These are phyloP conservation scores for Argya squamiceps DNA, from an alignment of 2,797 vertebrate genomes.

Conservation along the genomic window DNA sequence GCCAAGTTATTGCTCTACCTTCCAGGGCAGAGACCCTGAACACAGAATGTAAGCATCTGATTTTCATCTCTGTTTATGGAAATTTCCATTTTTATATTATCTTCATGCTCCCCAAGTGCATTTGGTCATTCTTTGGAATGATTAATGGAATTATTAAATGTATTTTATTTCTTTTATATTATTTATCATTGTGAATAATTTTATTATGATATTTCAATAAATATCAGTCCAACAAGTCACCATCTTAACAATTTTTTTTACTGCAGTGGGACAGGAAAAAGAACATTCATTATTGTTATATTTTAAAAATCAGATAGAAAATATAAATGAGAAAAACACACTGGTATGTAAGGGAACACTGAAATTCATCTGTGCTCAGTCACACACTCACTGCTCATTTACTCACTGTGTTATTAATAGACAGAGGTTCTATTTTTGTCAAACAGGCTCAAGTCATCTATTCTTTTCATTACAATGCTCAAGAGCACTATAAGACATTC, in stretches of 20 bases:
- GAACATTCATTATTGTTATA: not conserved
- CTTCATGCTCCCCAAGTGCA: not conserved
- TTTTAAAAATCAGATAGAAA: not conserved
- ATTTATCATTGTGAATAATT: not conserved
- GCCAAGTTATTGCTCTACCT: not conserved
- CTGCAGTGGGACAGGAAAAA: not conserved
- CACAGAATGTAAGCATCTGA: not conserved
- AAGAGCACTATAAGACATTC: not conserved
- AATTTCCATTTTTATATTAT: not conserved
- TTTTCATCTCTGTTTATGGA: not conserved
- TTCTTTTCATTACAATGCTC: conserved; percentile 15
- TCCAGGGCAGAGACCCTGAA: not conserved
- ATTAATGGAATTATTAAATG: not conserved
- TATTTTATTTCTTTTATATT: not conserved
- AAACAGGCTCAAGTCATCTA: conserved; percentile 2
- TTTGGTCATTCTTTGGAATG: not conserved
- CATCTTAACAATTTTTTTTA: not conserved
- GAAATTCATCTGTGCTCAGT: not conserved
- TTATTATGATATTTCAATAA: not conserved
- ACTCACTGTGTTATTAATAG: conserved; percentile 17
- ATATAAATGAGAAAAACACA: not conserved
- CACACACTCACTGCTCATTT: conserved; percentile 20
- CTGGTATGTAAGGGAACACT: not conserved
- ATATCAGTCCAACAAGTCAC: not conserved
- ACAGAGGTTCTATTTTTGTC: conserved; percentile 10